Evolutionary conservation across 2,113 vertebrate genomes (phyloP).

Genomic region (Corynorhinus townsendii): DNA sequence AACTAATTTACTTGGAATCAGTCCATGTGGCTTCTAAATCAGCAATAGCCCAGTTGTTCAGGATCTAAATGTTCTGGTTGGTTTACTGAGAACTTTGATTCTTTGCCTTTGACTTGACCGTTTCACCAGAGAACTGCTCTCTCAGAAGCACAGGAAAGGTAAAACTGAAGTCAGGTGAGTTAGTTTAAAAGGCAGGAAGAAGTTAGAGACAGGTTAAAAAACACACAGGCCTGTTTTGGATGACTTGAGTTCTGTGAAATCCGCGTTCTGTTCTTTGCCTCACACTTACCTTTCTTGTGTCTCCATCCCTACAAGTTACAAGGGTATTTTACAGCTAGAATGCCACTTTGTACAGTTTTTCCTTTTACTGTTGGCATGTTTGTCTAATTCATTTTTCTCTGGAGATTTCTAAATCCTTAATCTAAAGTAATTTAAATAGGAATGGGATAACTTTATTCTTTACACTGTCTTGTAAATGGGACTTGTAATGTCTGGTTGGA

Average conservation of each 20-base stretch:
- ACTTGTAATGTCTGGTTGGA: constrained; percentile 32
- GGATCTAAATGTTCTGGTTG: neutral
- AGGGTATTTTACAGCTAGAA: constrained; percentile 2
- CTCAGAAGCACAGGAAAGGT: neutral
- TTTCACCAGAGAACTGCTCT: neutral
- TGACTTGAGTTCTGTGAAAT: constrained; percentile 20
- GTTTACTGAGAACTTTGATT: neutral
- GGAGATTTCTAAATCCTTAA: constrained; percentile 14
- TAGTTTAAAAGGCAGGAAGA: neutral
- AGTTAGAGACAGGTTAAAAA: neutral
- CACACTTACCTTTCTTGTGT: neutral
- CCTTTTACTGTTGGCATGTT: neutral
- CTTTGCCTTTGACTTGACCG: neutral
- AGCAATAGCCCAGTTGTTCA: too few species aligned
- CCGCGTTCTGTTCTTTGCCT: neutral
- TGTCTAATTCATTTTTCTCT: constrained; percentile 18
- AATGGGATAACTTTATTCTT: constrained; percentile 50
- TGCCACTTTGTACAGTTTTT: neutral
- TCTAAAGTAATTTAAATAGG: constrained; percentile 60
- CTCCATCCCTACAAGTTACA: neutral
- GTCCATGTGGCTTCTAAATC: too few species aligned
- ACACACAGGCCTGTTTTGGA: neutral
- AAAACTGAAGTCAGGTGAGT: neutral
- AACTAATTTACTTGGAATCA: too few species aligned
- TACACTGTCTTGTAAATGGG: constrained; percentile 28